phyloP scores from a whole-genome alignment of 2,113 vertebrate genomes.

The Sinocyclocheilus maitianheensis region DNA sequence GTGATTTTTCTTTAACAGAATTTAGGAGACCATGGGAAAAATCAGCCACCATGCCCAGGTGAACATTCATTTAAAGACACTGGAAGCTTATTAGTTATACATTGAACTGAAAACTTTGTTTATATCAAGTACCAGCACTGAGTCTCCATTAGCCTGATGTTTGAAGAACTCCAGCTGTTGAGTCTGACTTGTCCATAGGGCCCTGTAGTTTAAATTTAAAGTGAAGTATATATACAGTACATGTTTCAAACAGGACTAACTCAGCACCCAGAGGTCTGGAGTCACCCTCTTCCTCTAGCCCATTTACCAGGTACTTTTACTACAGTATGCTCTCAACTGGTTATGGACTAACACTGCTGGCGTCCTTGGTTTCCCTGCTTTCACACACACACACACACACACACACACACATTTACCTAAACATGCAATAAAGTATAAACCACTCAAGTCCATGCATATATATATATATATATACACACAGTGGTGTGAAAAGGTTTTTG shows the following conservation, averaged over 20 bases:
- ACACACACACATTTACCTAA: not conserved
- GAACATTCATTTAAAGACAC: not conserved
- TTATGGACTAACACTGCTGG: conserved; percentile 2
- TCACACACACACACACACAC: not conserved
- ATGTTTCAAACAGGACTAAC: conserved; percentile 81
- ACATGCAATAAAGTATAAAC: too few species aligned
- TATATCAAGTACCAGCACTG: not conserved
- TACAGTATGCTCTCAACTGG: not conserved
- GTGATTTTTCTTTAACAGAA: conserved; percentile 69
- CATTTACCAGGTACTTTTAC: conserved; percentile 68
- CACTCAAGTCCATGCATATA: not conserved
- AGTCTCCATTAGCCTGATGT: not conserved
- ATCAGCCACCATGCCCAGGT: conserved; percentile 82
- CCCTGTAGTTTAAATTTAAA: conserved; percentile 17
- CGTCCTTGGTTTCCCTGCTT: not conserved
- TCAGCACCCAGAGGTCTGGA: conserved; percentile 75
- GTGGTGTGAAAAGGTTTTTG: too few species aligned
- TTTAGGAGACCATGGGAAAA: conserved; percentile 88
- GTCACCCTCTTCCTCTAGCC: conserved; percentile 65
- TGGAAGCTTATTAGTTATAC: not conserved
- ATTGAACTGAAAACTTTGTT: not conserved
- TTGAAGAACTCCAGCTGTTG: conserved; percentile 1
- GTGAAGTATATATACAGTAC: conserved; percentile 61
- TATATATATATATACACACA: too few species aligned
- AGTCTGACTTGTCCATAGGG: not conserved